Evolutionary conservation across 2,888 invertebrate species (phyloP), one percentile per base, ranked within the genome.

Genomic region (Malachius bipustulatus): DNA sequence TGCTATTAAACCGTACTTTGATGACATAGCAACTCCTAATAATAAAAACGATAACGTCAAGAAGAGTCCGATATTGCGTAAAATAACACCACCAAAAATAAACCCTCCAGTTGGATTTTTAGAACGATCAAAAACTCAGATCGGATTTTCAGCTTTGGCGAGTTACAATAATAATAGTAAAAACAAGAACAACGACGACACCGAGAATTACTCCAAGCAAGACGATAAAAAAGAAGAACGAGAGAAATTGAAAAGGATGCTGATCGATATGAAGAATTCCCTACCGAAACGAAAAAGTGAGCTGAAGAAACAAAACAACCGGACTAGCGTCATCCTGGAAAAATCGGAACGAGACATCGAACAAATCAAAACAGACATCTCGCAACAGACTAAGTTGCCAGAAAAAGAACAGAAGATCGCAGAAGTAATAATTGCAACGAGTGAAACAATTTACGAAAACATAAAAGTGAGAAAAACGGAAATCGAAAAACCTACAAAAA

Each of bases 181-280:
- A 24, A 47, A 47, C 19, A 52, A 49, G 36, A 35, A 43, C 2
- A 24, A 40, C 4, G 47, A 49, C 1, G 33, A 45, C 2, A 47
- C 49, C 3, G 50, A 51, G 13, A 46, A 49, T 32, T 61, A 64
- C 52, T 48, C 59, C 36, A 61, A 60, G 47, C 36, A 50, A 1
- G 54, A 57, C 14, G 58, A 57, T 16, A 60, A 57, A 41, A 53
- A 51, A 30, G 64, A 71, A 45, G 73, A 75, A 48, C 70, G 70
- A 50, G 71, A 71, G 51, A 69, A 69, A 53, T 60, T 81, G 15
- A 75, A 74, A 54, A 76, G 77, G 59, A 77, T 80, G 71, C 57
- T 81, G 42, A 80, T 79, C 50, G 80, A 81, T 64, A 80, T 81
- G 76, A 81, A 80, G 59, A 73, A 81, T 56, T 80, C 80, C 8